Conservation (phyloP, 2,888 invertebrate genomes). For the Andrena dorsata region DNA sequence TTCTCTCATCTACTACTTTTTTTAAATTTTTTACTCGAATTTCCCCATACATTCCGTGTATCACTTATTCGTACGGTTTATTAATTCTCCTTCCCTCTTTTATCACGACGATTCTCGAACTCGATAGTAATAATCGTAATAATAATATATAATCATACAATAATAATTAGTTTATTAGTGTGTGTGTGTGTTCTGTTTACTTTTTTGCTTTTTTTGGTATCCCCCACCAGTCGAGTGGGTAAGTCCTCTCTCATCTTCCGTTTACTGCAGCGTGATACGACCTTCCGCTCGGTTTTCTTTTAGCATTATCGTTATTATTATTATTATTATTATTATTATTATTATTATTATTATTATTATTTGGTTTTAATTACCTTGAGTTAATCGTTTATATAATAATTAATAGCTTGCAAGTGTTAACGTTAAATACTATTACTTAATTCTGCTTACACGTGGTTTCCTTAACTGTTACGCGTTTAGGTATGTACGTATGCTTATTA, state of each 20-base stretch:
- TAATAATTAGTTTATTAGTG: constrained; percentile 82
- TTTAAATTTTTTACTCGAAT: constrained; percentile 17
- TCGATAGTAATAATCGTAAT: constrained; percentile 83
- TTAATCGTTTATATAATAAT: constrained; percentile 84
- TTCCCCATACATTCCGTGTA: constrained; percentile 36
- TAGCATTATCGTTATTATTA: constrained; percentile 9
- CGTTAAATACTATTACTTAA: constrained; percentile 84
- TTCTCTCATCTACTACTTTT: constrained; percentile 32
- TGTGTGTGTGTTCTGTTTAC: constrained; percentile 63
- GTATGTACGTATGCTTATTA: constrained; percentile 82
- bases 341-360: constrained; percentile 32
- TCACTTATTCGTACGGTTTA: constrained; percentile 66
- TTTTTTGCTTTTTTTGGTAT: constrained; percentile 46
- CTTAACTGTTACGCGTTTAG: constrained; percentile 82
- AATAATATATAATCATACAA: constrained; percentile 77
- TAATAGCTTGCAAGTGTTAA: constrained; percentile 84
- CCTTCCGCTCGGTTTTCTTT: constrained; percentile 72
- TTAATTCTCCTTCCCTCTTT: constrained; percentile 64
- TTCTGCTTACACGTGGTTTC: constrained; percentile 79
- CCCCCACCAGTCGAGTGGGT: too few species aligned
- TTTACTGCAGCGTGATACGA: constrained; percentile 73
- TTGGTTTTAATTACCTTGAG: constrained; percentile 75
- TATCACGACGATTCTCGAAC: constrained; percentile 83
- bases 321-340: constrained; percentile 11
- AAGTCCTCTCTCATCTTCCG: too few species aligned